phyloP scores from a whole-genome alignment of 2,113 vertebrate genomes.

The Tyrannus savana region DNA sequence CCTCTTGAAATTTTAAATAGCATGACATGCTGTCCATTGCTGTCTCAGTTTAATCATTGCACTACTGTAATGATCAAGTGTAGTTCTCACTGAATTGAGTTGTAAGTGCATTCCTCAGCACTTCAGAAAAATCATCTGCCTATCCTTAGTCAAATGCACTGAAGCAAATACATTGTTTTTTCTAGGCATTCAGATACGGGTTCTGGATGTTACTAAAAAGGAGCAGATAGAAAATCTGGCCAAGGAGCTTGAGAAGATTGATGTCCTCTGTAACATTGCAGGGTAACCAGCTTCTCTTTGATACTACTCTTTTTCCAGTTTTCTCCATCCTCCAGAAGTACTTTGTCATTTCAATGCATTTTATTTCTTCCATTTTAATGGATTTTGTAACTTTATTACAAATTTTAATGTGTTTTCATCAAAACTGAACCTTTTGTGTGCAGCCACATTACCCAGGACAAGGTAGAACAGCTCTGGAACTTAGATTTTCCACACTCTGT shows the following conservation, averaged over 20 bases:
- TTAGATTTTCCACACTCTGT: rapidly evolving
- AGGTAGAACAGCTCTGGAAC: not conserved
- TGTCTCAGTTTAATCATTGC: not conserved
- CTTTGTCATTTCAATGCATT: not conserved
- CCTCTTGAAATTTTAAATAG: not conserved
- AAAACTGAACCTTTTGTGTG: not conserved
- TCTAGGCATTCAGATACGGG: conserved; percentile 85
- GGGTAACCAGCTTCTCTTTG: conserved; percentile 76
- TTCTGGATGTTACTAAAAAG: conserved; percentile 92
- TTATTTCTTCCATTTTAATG: not conserved
- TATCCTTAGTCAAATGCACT: not conserved
- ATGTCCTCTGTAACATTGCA: conserved; percentile 93
- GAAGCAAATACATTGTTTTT: not conserved
- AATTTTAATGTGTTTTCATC: not conserved
- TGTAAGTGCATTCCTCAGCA: not conserved
- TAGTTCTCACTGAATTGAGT: not conserved
- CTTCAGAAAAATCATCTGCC: not conserved
- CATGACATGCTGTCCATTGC: not conserved
- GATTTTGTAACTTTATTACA: not conserved
- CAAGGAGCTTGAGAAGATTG: conserved; percentile 84
- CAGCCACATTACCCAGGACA: not conserved
- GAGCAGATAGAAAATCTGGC: conserved; percentile 90
- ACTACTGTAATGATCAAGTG: not conserved
- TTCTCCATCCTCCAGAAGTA: not conserved
- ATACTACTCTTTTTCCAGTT: not conserved